Percentiles rank a stretch among this genome's conserved stretches.
phyloP scores from a whole-genome alignment of 2,888 invertebrate genomes.

The Meloe dianella region DNA sequence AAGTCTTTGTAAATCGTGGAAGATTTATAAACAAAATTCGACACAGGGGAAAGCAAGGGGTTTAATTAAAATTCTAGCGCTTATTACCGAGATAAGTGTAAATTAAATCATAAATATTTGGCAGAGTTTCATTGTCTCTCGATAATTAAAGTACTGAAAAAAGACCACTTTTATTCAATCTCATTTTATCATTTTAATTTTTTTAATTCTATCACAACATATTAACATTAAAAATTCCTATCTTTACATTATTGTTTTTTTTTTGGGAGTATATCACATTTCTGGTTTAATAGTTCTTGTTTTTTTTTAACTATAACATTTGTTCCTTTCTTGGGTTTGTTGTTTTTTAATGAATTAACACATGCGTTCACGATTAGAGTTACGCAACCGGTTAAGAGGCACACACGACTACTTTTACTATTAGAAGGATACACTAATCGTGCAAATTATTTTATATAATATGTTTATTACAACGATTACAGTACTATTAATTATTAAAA shows the following conservation, averaged over 20 bases:
- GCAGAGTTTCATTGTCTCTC: neutral
- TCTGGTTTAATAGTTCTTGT: too few species aligned
- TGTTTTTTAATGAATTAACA: neutral
- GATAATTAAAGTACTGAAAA: neutral
- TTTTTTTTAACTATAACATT: too few species aligned
- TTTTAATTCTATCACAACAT: too few species aligned
- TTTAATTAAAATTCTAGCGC: neutral
- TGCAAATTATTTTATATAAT: too few species aligned
- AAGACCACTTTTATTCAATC: too few species aligned
- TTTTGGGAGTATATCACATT: too few species aligned
- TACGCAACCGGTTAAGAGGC: neutral
- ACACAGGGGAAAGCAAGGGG: neutral
- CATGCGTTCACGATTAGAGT: neutral
- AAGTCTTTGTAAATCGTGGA: too few species aligned
- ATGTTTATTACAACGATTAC: too few species aligned
- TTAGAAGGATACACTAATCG: neutral
- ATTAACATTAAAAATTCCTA: too few species aligned
- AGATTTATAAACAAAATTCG: neutral
- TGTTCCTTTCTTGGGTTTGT: neutral
- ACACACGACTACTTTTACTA: neutral
- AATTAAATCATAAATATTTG: slow-evolving; percentile 2
- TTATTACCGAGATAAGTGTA: neutral
- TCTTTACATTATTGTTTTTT: too few species aligned
- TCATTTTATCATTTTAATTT: too few species aligned
- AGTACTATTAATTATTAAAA: too few species aligned